Conservation (phyloP, 2,113 vertebrate genomes). For the Toxostoma redivivum region DNA sequence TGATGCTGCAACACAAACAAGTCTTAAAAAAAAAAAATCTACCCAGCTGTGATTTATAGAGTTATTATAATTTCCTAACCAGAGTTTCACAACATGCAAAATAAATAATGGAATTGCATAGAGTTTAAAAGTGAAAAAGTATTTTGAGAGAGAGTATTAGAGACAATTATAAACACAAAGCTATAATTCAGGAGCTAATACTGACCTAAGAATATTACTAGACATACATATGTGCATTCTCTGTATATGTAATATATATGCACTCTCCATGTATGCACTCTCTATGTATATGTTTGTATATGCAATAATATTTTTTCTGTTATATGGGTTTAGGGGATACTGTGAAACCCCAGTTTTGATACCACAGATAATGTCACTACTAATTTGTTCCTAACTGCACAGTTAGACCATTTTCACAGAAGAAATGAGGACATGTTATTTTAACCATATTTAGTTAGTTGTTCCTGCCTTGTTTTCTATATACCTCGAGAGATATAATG, state of each 20-base stretch:
- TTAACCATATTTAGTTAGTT: neutral
- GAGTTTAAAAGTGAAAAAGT: neutral
- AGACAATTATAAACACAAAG: neutral
- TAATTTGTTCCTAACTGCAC: neutral
- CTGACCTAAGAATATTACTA: neutral
- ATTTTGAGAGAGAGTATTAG: neutral
- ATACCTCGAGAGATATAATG: fast-evolving
- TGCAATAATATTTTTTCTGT: neutral
- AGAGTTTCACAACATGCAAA: neutral
- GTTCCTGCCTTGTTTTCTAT: neutral
- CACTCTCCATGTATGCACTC: neutral
- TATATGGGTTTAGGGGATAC: neutral
- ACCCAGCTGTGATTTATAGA: neutral
- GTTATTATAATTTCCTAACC: neutral
- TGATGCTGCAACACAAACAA: neutral
- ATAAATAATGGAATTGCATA: neutral
- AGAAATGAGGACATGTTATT: neutral
- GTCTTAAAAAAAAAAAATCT: neutral
- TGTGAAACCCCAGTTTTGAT: neutral
- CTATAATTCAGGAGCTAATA: neutral
- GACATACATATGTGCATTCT: neutral
- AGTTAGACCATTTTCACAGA: neutral
- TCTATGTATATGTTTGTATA: neutral
- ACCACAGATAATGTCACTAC: neutral
- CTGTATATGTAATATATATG: neutral